Evolutionary conservation across 2,888 invertebrate genomes (phyloP).

Genomic region (Caenorhabditis wallacei): DNA sequence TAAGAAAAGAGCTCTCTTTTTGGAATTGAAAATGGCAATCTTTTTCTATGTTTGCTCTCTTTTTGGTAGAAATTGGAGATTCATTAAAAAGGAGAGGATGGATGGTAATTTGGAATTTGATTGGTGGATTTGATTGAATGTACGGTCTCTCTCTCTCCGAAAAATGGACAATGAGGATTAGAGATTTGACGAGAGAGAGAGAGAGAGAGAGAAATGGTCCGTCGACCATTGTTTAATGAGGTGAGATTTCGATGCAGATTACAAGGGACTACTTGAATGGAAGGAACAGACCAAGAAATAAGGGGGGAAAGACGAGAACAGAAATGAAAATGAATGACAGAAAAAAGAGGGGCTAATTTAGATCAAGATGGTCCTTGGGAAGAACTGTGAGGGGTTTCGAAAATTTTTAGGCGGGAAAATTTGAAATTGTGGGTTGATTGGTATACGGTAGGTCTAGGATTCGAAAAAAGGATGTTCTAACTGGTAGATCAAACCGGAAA

Average conservation of each 20-base stretch:
- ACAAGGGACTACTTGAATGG: conserved; percentile 26
- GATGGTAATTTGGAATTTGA: neutral
- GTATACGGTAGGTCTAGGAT: too few relatives aligned
- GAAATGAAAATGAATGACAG: neutral
- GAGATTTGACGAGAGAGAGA: conserved; percentile 1
- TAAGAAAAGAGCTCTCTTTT: neutral
- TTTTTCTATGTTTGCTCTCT: neutral
- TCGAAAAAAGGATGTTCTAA: too few relatives aligned
- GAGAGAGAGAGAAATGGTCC: neutral
- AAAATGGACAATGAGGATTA: conserved; percentile 3
- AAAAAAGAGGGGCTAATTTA: neutral
- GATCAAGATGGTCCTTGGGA: neutral
- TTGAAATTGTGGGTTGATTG: too few relatives aligned
- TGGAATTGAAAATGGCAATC: too few relatives aligned
- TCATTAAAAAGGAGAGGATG: too few relatives aligned
- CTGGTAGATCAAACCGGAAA: too few relatives aligned
- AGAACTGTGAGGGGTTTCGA: neutral
- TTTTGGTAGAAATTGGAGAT: neutral
- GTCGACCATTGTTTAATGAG: conserved; percentile 40
- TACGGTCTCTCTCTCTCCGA: neutral
- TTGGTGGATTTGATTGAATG: too few relatives aligned
- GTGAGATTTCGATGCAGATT: conserved; percentile 55
- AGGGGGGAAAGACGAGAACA: neutral
- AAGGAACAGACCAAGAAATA: conserved; percentile 6
- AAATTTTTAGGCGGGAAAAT: conserved; percentile 10